Conservation (phyloP, 2,113 vertebrate genomes). For the Periophthalmus modestus region DNA sequence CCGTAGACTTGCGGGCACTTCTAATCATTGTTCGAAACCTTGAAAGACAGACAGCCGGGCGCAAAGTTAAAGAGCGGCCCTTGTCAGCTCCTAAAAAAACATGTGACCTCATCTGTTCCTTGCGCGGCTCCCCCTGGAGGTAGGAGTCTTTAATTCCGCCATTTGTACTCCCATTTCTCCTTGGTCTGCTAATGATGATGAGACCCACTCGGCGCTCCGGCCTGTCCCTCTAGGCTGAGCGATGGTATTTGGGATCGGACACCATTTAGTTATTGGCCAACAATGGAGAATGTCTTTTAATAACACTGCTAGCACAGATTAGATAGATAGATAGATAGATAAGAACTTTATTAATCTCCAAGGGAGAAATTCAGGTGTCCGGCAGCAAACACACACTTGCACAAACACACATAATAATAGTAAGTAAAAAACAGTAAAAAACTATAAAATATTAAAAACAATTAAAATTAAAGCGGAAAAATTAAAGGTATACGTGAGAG, state of each 20-base stretch:
- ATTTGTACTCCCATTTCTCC: slow-evolving; percentile 65
- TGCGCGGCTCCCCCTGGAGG: slow-evolving; percentile 67
- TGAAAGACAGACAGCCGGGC: slow-evolving; percentile 69
- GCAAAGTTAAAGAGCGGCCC: slow-evolving; percentile 77
- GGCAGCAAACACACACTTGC: no score
- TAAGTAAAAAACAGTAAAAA: no score
- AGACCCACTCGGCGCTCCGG: slow-evolving; percentile 49
- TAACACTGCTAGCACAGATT: slow-evolving; percentile 82
- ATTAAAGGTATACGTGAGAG: slow-evolving; percentile 76
- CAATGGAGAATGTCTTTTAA: slow-evolving; percentile 83
- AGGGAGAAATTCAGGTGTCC: no score
- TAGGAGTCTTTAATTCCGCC: slow-evolving; percentile 70
- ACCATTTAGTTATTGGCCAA: slow-evolving; percentile 86
- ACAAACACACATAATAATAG: no score
- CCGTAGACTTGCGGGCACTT: slow-evolving; percentile 67
- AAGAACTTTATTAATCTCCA: no score
- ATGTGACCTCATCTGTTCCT: slow-evolving; percentile 67
- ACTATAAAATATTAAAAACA: no score
- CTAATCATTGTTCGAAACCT: slow-evolving; percentile 75
- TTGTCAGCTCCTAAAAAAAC: slow-evolving; percentile 70
- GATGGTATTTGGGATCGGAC: slow-evolving; percentile 77
- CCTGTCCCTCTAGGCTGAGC: slow-evolving; percentile 77
- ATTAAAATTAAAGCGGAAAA: no score
- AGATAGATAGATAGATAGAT: no score
- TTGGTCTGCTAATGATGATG: slow-evolving; percentile 80